Percentiles rank a stretch among this genome's conserved stretches.
phyloP scores from a whole-genome alignment of 2,797 vertebrate genomes.

The Argyrosomus regius region DNA sequence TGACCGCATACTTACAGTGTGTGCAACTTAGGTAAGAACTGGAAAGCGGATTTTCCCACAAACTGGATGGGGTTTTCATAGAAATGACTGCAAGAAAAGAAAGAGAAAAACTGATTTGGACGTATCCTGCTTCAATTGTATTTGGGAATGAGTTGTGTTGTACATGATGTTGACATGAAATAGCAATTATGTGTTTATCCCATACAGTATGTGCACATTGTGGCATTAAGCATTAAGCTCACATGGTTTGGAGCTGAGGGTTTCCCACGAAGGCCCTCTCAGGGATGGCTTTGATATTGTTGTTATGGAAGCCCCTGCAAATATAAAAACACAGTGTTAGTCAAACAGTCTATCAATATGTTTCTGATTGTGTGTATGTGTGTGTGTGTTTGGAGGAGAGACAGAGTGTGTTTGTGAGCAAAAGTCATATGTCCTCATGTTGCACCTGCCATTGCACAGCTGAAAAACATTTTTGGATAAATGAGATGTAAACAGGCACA shows the following conservation, averaged over 20 bases:
- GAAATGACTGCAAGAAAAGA: constrained; percentile 88
- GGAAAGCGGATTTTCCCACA: constrained; percentile 95
- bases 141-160: constrained; percentile 14
- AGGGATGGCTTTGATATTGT: constrained; percentile 96
- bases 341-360: constrained; percentile 50
- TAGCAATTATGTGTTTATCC: constrained; percentile 42
- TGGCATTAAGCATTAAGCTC: constrained; percentile 72
- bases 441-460: constrained; percentile 84
- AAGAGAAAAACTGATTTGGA: neutral
- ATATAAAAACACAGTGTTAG: constrained; percentile 60
- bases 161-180: constrained; percentile 38
- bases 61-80: constrained; percentile 97
- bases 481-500: constrained; percentile 82
- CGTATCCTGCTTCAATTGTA: constrained; percentile 12
- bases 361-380: constrained; percentile 53
- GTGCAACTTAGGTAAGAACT: constrained; percentile 94
- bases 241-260: constrained; percentile 96
- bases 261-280: constrained; percentile 95
- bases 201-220: constrained; percentile 13
- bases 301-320: constrained; percentile 95
- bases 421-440: constrained; percentile 73
- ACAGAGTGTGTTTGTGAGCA: constrained; percentile 49
- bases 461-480: constrained; percentile 84
- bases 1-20: constrained; percentile 91
- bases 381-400: constrained; percentile 29